A percentile compares a stretch with the other conserved stretches of the same genome.
These are phyloP conservation scores for Leptinotarsa undecemlineata DNA, from an alignment of 1,140 invertebrate genomes.

Conservation along the genomic window DNA sequence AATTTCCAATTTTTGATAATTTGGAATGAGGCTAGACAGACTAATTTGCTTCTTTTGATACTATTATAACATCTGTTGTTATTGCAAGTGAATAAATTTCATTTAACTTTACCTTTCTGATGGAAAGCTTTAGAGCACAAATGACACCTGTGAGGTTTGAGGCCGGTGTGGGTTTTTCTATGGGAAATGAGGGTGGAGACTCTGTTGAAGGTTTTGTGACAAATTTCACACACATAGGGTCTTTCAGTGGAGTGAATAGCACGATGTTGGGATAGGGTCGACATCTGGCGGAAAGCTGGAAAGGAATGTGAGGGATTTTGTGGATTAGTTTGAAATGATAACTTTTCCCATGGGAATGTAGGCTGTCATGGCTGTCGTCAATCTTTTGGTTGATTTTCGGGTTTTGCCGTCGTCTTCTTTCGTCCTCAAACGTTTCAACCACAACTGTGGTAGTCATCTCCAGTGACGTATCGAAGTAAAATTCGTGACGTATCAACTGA, in stretches of 20 bases:
- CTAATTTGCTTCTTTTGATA: not conserved
- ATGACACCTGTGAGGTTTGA: constrained; percentile 74
- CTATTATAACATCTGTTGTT: not conserved
- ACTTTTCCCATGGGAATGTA: no score
- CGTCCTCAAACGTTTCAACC: no score
- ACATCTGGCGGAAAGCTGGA: constrained; percentile 74
- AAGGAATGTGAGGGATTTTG: constrained; percentile 4
- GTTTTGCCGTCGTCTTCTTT: no score
- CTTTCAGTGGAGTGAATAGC: constrained; percentile 74
- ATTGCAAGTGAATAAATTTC: constrained; percentile 8
- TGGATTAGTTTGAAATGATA: no score
- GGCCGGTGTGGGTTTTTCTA: constrained; percentile 72
- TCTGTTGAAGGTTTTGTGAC: constrained; percentile 76
- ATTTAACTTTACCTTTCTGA: constrained; percentile 66
- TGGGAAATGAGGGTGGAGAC: constrained; percentile 77
- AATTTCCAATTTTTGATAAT: no score
- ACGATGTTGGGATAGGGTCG: constrained; percentile 72
- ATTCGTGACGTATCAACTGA: no score
- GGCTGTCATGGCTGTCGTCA: no score
- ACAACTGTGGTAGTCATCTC: no score
- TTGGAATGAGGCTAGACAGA: no score
- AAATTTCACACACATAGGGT: constrained; percentile 73
- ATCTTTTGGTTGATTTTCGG: no score
- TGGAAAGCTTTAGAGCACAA: constrained; percentile 77
- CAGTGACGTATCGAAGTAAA: no score